A percentile compares a stretch with the other conserved stretches of the same genome.
Evolutionary conservation across 2,113 vertebrate species (phyloP).

Genomic region (Lophura nycthemera): DNA sequence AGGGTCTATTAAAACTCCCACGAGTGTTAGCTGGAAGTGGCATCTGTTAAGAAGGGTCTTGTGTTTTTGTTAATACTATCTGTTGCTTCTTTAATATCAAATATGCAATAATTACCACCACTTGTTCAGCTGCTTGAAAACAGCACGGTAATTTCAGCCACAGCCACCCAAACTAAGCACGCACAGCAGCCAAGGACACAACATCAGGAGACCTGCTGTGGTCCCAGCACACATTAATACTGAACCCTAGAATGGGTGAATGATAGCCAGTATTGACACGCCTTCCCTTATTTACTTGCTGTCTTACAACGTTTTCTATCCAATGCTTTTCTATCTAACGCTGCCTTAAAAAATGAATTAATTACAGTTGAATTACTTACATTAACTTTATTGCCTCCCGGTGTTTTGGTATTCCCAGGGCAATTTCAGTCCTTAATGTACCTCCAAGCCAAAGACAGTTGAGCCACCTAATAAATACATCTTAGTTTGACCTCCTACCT

Average conservation of each 20-base stretch:
- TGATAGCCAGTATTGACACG: neutral
- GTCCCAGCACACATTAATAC: neutral
- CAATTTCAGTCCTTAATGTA: constrained; percentile 57
- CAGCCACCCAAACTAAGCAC: neutral
- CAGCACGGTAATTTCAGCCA: constrained; percentile 33
- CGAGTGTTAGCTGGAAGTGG: neutral
- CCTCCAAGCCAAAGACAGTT: constrained; percentile 33
- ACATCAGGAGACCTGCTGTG: neutral
- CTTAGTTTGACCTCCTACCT: constrained; percentile 16
- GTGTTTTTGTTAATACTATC: neutral
- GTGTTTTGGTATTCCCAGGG: constrained; percentile 50
- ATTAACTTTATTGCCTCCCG: constrained; percentile 14
- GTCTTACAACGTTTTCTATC: constrained; percentile 30
- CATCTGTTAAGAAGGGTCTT: neutral
- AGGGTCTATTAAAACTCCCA: neutral
- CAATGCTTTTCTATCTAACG: constrained; percentile 37
- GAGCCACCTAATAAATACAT: constrained; percentile 38
- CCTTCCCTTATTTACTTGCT: constrained; percentile 19
- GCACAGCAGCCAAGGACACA: neutral
- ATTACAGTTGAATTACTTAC: constrained; percentile 46
- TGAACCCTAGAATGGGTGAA: neutral
- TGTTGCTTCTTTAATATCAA: constrained; percentile 32
- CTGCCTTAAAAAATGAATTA: constrained; percentile 51
- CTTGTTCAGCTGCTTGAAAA: constrained; percentile 33
- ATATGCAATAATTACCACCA: neutral